Base-by-base conservation (phyloP, 2,113 vertebrate species). In the Paramisgurnus dabryanus region DNA sequence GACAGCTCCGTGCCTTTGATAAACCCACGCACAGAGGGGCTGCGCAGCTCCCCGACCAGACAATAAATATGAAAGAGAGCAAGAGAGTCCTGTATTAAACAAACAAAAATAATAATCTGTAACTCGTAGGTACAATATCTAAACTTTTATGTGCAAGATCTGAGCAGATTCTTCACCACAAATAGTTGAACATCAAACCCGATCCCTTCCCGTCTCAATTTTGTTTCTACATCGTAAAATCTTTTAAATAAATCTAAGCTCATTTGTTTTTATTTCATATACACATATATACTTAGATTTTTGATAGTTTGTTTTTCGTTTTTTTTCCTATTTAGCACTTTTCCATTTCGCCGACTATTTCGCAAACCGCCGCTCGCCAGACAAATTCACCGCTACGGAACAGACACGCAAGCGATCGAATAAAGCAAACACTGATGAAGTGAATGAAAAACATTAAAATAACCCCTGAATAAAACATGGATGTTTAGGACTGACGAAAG, bases 91-190 rank as follows among this genome's bases (percentile, higher is more conserved):
- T 86, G 90, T 84, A 87, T 86, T 85, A 76, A 88, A 89, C 68
- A 82, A 91, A 91, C 83, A 91, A 49, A 89, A 92, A 94, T 89
- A 90, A 86, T 91, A 86, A 86, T 89, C 87, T 91, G 85, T 83
- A 88, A 89, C 88, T 91, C 83, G 91, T 88, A 88, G 89, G 90
- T 91, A 93, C 91, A 90, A 91, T 90, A 90, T 90, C 93, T 91
- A 91, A 93, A 93, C 91, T 90, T 88, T 90, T 94, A 95, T 94
- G 94, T 92, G 95, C 93, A 94, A 89, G 84, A 91, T 91, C 88
- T 82, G 84, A 92, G 90, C 90, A 76, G 88, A 90, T 88, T 90
- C 87, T 89, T 91, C 89, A 92, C 89, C 90, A 92, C 90, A 89
- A 89, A 90, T 88, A 91, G 78, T 87, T 90, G 86, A 34, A 92